These are phyloP conservation scores for Brachylomia viminalis DNA, from an alignment of 2,888 invertebrate species.

Conservation along the genomic window DNA sequence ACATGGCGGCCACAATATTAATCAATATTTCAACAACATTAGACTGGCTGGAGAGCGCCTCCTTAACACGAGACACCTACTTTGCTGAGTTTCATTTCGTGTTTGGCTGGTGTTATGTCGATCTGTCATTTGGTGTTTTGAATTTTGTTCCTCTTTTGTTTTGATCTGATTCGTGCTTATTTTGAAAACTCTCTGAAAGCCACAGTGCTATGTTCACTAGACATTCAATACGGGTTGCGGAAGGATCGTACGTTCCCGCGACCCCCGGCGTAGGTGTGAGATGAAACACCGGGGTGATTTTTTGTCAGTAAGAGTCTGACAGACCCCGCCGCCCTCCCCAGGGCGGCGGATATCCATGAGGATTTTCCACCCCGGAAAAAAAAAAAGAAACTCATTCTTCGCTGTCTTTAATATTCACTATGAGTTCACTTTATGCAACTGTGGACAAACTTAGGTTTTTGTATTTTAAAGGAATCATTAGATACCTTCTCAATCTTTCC, in stretches of 20 bases:
- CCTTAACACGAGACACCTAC: slow-evolving; percentile 84
- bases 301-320: no score
- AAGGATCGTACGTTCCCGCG: no score
- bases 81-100: slow-evolving; percentile 72
- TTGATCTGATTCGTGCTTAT: not conserved
- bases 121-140: slow-evolving; percentile 27
- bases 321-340: no score
- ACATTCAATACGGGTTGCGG: no score
- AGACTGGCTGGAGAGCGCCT: slow-evolving; percentile 77
- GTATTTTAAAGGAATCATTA: not conserved
- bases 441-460: not conserved
- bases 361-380: no score
- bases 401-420: not conserved
- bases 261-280: no score
- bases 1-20: slow-evolving; percentile 90
- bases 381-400: no score
- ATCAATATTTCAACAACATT: slow-evolving; percentile 91
- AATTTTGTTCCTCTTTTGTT: slow-evolving; percentile 1
- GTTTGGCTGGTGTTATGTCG: slow-evolving; percentile 40
- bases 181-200: not conserved
- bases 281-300: no score
- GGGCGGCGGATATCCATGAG: no score
- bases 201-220: not conserved
- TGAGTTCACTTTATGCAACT: not conserved
- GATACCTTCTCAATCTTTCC: not conserved